These are phyloP conservation scores for Cranoglanis bouderius DNA, from an alignment of 2,113 vertebrate genomes.

Conservation along the genomic window DNA sequence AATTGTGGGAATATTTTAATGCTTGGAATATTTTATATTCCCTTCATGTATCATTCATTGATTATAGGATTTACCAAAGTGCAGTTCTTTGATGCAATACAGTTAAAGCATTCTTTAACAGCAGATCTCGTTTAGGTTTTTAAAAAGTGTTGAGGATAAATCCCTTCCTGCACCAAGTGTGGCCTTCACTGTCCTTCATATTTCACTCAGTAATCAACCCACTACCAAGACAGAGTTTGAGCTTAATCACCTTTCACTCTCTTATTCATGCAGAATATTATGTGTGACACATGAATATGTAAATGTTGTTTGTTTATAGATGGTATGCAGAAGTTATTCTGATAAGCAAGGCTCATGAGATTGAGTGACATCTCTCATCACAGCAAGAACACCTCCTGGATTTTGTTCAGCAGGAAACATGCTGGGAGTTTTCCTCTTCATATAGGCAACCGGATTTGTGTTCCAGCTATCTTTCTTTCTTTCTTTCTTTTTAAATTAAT, in stretches of 20 bases:
- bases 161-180: slow-evolving; percentile 18
- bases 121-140: not conserved
- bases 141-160: slow-evolving; percentile 12
- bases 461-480: not conserved
- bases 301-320: slow-evolving; percentile 52
- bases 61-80: slow-evolving; percentile 18
- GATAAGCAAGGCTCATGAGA: slow-evolving; percentile 48
- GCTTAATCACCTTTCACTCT: slow-evolving; percentile 62
- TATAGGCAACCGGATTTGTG: not conserved
- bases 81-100: not conserved
- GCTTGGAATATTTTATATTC: not conserved
- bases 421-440: slow-evolving; percentile 39
- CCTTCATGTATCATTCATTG: slow-evolving; percentile 6
- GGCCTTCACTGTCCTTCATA: slow-evolving; percentile 70
- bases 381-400: slow-evolving; percentile 41
- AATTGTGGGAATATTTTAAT: not conserved
- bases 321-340: slow-evolving; percentile 35
- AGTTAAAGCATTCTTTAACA: slow-evolving; percentile 15
- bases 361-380: slow-evolving; percentile 51
- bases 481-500: not conserved
- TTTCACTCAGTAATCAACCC: slow-evolving; percentile 66
- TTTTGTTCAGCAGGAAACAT: slow-evolving; percentile 48
- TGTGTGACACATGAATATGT: slow-evolving; percentile 51
- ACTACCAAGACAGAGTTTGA: slow-evolving; percentile 53
- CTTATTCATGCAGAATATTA: slow-evolving; percentile 51